Evolutionary conservation across 2,888 invertebrate genomes (phyloP), one percentile per base, ranked within the genome.

Genomic region (Nomada ferruginata): DNA sequence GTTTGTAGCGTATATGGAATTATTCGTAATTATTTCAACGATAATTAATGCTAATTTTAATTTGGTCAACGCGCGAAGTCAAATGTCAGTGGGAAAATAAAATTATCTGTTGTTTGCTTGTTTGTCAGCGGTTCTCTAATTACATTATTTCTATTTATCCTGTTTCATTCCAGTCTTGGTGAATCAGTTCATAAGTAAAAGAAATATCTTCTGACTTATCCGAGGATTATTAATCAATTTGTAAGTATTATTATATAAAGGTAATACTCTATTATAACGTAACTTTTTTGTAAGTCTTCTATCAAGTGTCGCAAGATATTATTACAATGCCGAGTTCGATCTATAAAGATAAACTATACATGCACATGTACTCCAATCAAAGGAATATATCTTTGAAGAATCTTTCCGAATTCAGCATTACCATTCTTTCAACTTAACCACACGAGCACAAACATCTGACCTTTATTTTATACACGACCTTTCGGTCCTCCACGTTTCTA

Each of bases 401-500:
- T 13, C 29, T 44, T 68, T 20, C 36, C 20, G 15, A 44, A 61
- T 74, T 18, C 52, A 44, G 52, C n/a, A 60, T 75, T 23, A 50
- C n/a, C 18, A 15, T 29, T 60, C 23, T 1, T 29, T 57, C 23
- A 18, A 15, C n/a, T 15, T 23, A 57, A 47, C 50, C 47, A 23
- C 47, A 55, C 53, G 11, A 29, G 4, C 36, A 20, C 15, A 26
- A 29, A n/a, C 52, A 23, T 76, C 10, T 59, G 52, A 76, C 57
- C 69, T 77, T 69, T 64, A 64, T 11, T 63, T 42, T 59, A 52
- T 18, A 69, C 63, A 64, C 64, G 63, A 76, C 57, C 69, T 79
- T 79, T 76, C 64, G 18, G 55, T 53, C 53, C 66, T 23, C 7
- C 47, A 1, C 59, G 23, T 75, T 68, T n/a, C 13, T 47, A 10